Evolutionary conservation across 2,113 vertebrate genomes (phyloP), one percentile per base, ranked within the genome.

Genomic region (Mobula birostris): DNA sequence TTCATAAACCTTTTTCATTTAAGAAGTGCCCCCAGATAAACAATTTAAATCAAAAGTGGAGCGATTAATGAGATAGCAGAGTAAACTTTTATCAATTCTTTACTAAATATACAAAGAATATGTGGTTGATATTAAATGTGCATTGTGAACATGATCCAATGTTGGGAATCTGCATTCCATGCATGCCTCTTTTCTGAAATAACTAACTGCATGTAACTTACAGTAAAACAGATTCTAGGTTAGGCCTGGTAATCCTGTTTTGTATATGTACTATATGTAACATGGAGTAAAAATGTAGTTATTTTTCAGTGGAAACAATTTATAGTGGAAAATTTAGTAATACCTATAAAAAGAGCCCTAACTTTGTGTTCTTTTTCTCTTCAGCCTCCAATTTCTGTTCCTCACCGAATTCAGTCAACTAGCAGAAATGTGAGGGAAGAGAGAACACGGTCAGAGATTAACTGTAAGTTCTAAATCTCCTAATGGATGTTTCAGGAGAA

Each of bases 371-470:
- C 27, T 68, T 70, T 80, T 82, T 94, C 68, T 66, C 96, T 96
- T n/a, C 94, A 99, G 99, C 98, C 98, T 95, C 97, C 98, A 14
- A 97, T 98, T 94, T 95, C 97, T 1, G 98, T 99, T 94, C 98
- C 98, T 95, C 98, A 99, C 95, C 98, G 99, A 95, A 99, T 99
- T 95, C 98, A 97, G 56, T 99, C 99, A 24, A 98, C 98, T 83
- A 99, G 98, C 96, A 97, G 98, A 96, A 99, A 98, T 94, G 97
- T 98, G 58, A 97, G 98, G 95, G 99, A 99, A 96, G 99, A 98
- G 94, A 99, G 98, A 96, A 99, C 99, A 2, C 97, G 98, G 94
- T 99, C 98, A 0, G 98, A 99, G 97, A 99, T 99, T 93, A 99
- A 99, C 96, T 99, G 99, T 99, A 96, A 99, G 98, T 95, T 94